Evolutionary conservation across 2,888 invertebrate genomes (phyloP).

Genomic region (Aromia moschata): DNA sequence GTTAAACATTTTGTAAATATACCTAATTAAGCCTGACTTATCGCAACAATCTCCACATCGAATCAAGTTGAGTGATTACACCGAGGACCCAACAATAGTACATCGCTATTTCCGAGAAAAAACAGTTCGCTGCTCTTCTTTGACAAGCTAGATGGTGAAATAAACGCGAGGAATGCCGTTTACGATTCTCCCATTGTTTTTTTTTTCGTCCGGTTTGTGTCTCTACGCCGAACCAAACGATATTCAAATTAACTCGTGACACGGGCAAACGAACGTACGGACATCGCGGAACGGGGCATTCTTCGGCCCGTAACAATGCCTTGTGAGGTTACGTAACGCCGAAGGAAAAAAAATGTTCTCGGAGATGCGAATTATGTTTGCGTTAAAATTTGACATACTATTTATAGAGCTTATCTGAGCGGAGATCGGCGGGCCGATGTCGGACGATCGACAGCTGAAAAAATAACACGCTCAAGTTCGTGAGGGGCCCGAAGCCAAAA

Average conservation of each 20-base stretch:
- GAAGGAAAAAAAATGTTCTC: slow-evolving; percentile 4
- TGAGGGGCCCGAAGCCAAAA: slow-evolving; percentile 37
- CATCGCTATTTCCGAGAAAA: too few relatives aligned
- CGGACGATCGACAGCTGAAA: slow-evolving; percentile 27
- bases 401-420: slow-evolving; percentile 30
- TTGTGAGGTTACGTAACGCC: slow-evolving; percentile 6
- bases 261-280: neutral
- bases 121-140: too few relatives aligned
- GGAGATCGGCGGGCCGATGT: slow-evolving; percentile 25
- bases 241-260: neutral
- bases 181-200: too few relatives aligned
- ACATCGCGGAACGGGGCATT: neutral
- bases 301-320: neutral
- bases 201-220: too few relatives aligned
- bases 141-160: too few relatives aligned
- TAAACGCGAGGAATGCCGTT: too few relatives aligned
- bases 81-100: too few relatives aligned
- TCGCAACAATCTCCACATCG: too few relatives aligned
- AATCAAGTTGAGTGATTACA: too few relatives aligned
- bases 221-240: neutral
- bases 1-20: too few relatives aligned
- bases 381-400: slow-evolving; percentile 29
- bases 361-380: slow-evolving; percentile 14
- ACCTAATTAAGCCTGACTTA: too few relatives aligned
- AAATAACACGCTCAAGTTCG: slow-evolving; percentile 26